Conservation (phyloP, 2,797 vertebrate species). For the Ispidina lecontei region DNA sequence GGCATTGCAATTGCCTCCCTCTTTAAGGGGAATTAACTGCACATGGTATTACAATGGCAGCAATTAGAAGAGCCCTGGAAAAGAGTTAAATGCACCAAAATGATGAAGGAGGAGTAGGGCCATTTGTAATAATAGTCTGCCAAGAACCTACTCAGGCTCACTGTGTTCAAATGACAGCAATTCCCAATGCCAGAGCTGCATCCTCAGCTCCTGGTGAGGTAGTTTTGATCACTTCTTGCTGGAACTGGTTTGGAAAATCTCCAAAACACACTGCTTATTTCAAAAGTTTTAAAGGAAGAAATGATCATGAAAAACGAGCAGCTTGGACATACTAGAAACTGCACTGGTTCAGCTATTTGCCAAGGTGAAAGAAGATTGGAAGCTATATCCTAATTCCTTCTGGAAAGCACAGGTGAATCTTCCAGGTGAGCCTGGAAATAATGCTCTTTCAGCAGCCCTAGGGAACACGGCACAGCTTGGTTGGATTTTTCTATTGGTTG, state of each 20-base stretch:
- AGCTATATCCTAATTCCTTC: background rate
- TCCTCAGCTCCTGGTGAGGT: background rate
- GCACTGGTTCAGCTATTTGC: background rate
- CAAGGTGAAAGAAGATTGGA: background rate
- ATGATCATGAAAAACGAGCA: background rate
- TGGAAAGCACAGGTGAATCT: background rate
- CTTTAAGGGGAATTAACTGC: background rate
- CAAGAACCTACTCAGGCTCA: background rate
- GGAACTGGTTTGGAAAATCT: background rate
- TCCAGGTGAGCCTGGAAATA: background rate
- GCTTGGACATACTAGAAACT: background rate
- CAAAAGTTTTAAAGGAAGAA: background rate
- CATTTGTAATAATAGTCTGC: background rate
- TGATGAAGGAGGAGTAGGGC: background rate
- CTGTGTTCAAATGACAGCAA: background rate
- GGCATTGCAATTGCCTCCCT: background rate
- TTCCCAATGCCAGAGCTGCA: background rate
- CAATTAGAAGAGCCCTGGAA: background rate
- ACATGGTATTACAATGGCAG: background rate
- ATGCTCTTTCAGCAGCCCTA: background rate
- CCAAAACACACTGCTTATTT: background rate
- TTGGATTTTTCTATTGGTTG: too few species aligned
- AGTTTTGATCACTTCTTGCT: background rate
- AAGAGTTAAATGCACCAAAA: background rate
- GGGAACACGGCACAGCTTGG: background rate